Percentiles rank a stretch among this genome's conserved stretches.
Conservation (phyloP, 2,797 vertebrate genomes). For the Danio albolineatus region DNA sequence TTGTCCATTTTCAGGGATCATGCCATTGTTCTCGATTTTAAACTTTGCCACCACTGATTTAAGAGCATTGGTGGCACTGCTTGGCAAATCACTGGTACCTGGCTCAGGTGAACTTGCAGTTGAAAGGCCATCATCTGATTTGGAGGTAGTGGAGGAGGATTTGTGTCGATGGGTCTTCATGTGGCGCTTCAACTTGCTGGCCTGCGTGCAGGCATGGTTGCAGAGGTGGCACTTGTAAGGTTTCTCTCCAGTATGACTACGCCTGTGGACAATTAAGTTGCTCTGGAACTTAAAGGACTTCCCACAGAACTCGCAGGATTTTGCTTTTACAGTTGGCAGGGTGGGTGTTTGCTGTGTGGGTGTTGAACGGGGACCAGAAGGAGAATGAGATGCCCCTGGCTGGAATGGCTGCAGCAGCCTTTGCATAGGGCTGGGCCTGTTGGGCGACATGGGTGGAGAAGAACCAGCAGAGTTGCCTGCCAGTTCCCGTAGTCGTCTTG, state of each 20-base stretch:
- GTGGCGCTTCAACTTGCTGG: conserved; percentile 97
- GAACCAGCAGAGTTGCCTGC: conserved; percentile 91
- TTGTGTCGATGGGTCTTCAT: conserved; percentile 99
- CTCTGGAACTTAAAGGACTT: conserved; percentile 99
- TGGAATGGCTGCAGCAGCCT: conserved; percentile 98
- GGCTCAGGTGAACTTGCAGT: conserved; percentile 94
- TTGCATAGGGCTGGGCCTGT: conserved; percentile 97
- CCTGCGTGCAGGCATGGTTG: conserved; percentile 97
- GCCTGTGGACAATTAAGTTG: conserved; percentile 96
- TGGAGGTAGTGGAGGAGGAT: conserved; percentile 88
- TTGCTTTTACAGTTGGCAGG: conserved; percentile 88
- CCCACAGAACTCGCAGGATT: conserved; percentile 98
- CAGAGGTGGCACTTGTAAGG: conserved; percentile 98
- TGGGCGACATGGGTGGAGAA: conserved; percentile 95
- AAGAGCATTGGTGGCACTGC: conserved; percentile 93
- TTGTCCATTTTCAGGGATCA: conserved; percentile 91
- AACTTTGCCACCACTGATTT: conserved; percentile 98
- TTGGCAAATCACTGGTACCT: conserved; percentile 91
- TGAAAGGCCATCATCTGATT: conserved; percentile 94
- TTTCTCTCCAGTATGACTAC: conserved; percentile 98
- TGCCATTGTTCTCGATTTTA: conserved; percentile 92
- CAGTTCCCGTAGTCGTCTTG: conserved; percentile 93
- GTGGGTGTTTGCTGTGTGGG: conserved; percentile 77
- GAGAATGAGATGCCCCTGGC: conserved; percentile 91
- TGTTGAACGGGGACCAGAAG: conserved; percentile 87